Base-by-base conservation (phyloP, 2,888 invertebrate genomes). In the Frankliniella intonsa region DNA sequence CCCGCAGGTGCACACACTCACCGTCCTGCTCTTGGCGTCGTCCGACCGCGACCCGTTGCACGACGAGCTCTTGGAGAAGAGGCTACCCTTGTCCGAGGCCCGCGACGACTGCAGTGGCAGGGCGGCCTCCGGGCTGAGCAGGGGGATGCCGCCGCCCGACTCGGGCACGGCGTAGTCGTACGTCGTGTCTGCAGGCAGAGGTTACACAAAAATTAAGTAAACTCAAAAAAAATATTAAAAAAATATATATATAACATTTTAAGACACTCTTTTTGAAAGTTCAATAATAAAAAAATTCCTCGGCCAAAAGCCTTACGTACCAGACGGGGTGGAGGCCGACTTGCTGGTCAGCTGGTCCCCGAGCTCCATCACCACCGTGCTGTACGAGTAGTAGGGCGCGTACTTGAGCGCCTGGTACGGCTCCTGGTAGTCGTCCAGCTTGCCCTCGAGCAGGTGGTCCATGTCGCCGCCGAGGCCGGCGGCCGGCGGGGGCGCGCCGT, bases 131-230 rank as follows among this genome's bases (percentile, higher is more conserved):
- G 90, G 89, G 82, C 90, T 90, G 84, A 94, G 88, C 83, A 94
- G 88, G 83, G 93, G 93, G 84, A 92, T 90, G 2, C 92, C 93
- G 84, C 93, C 92, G 85, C 83, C 84, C 81, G 93, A 89, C 88
- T 94, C 94, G 25, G 94, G 94, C 84, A 94, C 93, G 82, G 94
- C 94, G 88, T 94, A 94, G 88, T 94, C 94, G 88, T 94, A 94
- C 85, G 92, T 91, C 84, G 92, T 91, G 88, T 94, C 93, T 92
- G 88, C 38, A 87, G 87, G 83, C 79, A 81, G 62, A 38, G 38
- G 38, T 38, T 38, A 38, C 38, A 5, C 3, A 5, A 5, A 38
- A 3, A 38, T 38, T 38, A n/a, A n/a, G n/a, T n/a, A n/a, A n/a
- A n/a, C n/a, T n/a, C n/a, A n/a, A n/a, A n/a, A n/a, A n/a, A n/a